Conservation (phyloP, 1,140 invertebrate species). For the Drosophila mojavensis region DNA sequence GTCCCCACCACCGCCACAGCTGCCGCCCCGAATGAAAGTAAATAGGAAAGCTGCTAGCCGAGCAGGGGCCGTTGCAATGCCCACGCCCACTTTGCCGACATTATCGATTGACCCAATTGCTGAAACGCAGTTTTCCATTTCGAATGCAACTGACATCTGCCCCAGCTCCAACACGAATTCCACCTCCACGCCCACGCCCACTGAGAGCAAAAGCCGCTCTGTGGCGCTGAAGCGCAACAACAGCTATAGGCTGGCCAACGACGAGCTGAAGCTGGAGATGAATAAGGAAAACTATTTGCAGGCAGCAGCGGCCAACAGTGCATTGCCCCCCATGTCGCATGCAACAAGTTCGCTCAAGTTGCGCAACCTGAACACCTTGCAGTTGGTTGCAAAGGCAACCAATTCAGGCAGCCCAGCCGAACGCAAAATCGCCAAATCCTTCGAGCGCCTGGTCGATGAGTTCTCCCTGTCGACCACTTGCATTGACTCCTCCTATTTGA, state of each 20-base stretch:
- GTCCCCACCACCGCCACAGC: slow-evolving; percentile 30
- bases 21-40: slow-evolving; percentile 74
- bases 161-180: slow-evolving; percentile 14
- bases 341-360: slow-evolving; percentile 74
- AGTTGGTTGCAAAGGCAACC: slow-evolving; percentile 11
- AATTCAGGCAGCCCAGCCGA: slow-evolving; percentile 22
- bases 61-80: slow-evolving; percentile 18
- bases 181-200: slow-evolving; percentile 4
- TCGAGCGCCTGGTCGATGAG: slow-evolving; percentile 83
- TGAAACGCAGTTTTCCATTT: slow-evolving; percentile 73
- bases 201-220: slow-evolving; percentile 30
- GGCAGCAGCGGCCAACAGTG: slow-evolving; percentile 22
- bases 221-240: slow-evolving; percentile 90
- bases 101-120: slow-evolving; percentile 83
- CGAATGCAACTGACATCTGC: slow-evolving; percentile 36
- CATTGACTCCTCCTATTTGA: slow-evolving; percentile 81
- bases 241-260: slow-evolving; percentile 93
- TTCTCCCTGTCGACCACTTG: slow-evolving; percentile 78
- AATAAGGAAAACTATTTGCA: slow-evolving; percentile 73
- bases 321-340: slow-evolving; percentile 66
- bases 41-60: slow-evolving; percentile 33
- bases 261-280: slow-evolving; percentile 77
- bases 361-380: slow-evolving; percentile 46
- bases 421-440: slow-evolving; percentile 82
- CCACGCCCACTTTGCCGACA: slow-evolving; percentile 7